Percentiles rank a stretch among this genome's conserved stretches.
These are phyloP conservation scores for Pseudorhiza aurosa DNA, from an alignment of 30 jellyfish, hydroid and myxozoan species.

Conservation along the genomic window DNA sequence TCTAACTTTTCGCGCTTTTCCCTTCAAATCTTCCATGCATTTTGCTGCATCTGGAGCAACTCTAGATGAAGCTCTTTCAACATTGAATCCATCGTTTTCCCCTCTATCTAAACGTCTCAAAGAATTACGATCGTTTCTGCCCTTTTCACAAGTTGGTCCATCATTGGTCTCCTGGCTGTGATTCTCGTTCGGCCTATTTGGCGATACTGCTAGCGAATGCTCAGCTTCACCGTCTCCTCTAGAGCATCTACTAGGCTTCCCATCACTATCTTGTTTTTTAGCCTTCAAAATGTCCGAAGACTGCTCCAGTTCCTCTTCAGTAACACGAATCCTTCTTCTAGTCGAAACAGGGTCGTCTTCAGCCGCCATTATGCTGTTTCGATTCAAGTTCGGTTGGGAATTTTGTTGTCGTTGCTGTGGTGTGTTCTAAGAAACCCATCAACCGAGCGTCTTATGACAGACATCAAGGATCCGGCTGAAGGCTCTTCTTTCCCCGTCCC, in stretches of 20 bases:
- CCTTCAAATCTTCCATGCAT: background rate
- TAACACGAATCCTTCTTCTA: background rate
- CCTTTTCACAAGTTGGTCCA: too few relatives aligned
- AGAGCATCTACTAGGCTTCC: constrained; percentile 5
- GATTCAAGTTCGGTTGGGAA: background rate
- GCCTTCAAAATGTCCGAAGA: background rate
- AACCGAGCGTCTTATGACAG: too few relatives aligned
- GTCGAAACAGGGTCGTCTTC: background rate
- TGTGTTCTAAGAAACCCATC: background rate
- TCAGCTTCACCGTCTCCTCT: constrained; percentile 1
- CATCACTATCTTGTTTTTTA: background rate
- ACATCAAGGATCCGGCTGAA: too few relatives aligned
- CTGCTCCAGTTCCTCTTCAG: constrained; percentile 18
- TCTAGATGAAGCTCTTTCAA: background rate
- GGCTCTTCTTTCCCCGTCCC: too few relatives aligned
- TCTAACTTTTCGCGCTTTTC: constrained; percentile 4
- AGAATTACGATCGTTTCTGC: too few relatives aligned
- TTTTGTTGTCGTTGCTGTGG: constrained; percentile 13
- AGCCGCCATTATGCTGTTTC: constrained; percentile 16
- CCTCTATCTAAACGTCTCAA: too few relatives aligned
- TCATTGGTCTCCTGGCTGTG: too few relatives aligned
- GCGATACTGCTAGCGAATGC: too few relatives aligned
- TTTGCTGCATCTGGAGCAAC: background rate
- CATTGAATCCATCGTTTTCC: background rate
- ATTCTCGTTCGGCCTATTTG: too few relatives aligned